Conservation (phyloP, 2,113 vertebrate species). For the Pitta sordida region DNA sequence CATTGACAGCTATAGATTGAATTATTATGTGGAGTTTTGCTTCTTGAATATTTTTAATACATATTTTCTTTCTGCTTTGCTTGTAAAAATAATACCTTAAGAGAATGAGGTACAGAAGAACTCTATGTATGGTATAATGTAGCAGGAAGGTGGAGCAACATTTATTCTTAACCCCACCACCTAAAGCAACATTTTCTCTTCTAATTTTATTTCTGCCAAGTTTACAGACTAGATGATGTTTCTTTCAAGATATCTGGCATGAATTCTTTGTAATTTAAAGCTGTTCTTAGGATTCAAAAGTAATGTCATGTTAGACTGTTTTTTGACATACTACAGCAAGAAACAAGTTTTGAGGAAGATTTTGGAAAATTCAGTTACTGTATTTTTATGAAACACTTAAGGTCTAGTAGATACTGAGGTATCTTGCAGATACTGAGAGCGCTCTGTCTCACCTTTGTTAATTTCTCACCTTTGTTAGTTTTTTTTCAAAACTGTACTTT, state of each 20-base stretch:
- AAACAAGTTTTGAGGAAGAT: constrained; percentile 9
- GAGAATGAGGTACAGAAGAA: neutral
- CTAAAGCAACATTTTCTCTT: neutral
- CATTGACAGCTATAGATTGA: neutral
- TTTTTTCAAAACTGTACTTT: neutral
- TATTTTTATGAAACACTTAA: too few species aligned
- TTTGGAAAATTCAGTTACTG: neutral
- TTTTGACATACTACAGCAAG: neutral
- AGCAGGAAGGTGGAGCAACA: neutral
- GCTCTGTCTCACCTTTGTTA: neutral
- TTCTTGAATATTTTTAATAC: neutral
- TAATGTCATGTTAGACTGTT: neutral
- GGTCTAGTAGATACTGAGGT: neutral
- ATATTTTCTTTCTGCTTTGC: neutral
- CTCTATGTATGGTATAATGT: neutral
- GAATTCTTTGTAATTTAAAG: constrained; percentile 44
- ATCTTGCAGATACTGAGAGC: neutral
- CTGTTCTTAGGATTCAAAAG: neutral
- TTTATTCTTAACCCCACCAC: neutral
- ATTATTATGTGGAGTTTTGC: neutral
- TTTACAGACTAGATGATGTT: neutral
- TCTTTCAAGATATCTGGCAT: neutral
- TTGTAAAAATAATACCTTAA: neutral
- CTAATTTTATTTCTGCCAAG: neutral
- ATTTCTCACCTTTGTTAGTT: neutral